phyloP scores from a whole-genome alignment of 2,888 invertebrate genomes.

The Pocota personata region DNA sequence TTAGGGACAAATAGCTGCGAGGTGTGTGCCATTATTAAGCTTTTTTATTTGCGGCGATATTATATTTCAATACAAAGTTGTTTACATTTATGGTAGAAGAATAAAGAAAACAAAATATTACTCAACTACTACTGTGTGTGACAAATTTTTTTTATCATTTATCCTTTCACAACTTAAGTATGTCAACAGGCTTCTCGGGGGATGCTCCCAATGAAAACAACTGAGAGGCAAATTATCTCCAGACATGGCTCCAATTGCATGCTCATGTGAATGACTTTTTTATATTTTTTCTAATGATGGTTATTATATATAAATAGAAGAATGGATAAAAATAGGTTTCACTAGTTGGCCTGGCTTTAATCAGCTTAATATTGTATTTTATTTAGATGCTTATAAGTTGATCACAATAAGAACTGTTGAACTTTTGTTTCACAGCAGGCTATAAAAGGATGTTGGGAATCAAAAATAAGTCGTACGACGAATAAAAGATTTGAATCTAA shows the following conservation, averaged over 20 bases:
- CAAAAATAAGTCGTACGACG: no score
- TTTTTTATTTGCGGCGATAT: slow-evolving; percentile 2
- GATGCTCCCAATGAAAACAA: slow-evolving; percentile 40
- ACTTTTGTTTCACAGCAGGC: no score
- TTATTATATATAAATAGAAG: not conserved
- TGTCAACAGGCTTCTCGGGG: slow-evolving; percentile 56
- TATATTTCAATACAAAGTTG: slow-evolving; percentile 10
- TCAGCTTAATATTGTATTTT: not conserved
- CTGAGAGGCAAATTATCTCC: slow-evolving; percentile 38
- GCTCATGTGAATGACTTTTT: not conserved
- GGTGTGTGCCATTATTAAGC: not conserved
- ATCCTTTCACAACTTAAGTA: slow-evolving; percentile 63
- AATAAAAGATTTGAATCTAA: no score
- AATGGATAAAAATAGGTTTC: not conserved
- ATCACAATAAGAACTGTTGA: no score
- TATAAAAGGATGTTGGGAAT: no score
- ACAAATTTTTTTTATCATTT: slow-evolving; percentile 27
- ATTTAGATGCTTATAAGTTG: no score
- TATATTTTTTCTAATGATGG: not conserved
- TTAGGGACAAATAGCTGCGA: not conserved
- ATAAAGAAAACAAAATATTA: not conserved
- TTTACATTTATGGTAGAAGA: not conserved
- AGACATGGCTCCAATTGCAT: slow-evolving; percentile 36
- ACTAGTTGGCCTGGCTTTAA: not conserved
- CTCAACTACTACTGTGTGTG: not conserved